Percentiles rank a stretch among this genome's conserved stretches.
Evolutionary conservation across 2,797 vertebrate species (phyloP).

Genomic region (Lacerta bilineata): DNA sequence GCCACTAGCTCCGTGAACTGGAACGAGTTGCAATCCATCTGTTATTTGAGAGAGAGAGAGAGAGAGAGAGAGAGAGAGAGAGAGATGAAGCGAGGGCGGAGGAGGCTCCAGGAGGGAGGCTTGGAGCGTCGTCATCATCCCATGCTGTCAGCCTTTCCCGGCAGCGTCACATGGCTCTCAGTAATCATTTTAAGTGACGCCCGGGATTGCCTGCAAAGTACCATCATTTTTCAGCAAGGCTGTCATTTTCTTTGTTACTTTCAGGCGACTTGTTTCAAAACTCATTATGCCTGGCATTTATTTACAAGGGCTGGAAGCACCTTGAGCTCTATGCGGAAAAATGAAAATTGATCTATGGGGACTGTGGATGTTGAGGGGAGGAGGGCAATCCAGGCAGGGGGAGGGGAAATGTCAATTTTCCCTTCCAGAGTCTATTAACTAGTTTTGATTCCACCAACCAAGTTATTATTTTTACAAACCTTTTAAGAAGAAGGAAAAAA

Average conservation of each 20-base stretch:
- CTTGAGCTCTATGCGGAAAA: conserved; percentile 32
- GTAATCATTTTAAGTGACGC: conserved; percentile 61
- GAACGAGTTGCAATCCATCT: not conserved
- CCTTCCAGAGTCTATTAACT: conserved; percentile 64
- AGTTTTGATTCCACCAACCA: conserved; percentile 49
- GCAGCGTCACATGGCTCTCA: conserved; percentile 32
- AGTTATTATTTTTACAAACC: not conserved
- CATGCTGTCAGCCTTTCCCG: not conserved
- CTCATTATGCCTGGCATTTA: conserved; percentile 73
- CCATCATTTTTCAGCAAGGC: conserved; percentile 42
- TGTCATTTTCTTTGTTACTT: conserved; percentile 67
- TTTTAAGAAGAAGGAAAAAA: not conserved
- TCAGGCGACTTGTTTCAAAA: conserved; percentile 61
- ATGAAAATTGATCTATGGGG: conserved; percentile 69
- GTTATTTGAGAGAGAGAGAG: not conserved
- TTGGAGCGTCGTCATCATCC: not conserved
- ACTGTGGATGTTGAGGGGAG: too few species aligned
- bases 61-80: not conserved
- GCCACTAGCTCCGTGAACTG: not conserved
- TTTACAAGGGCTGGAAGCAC: conserved; percentile 65
- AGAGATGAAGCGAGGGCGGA: not conserved
- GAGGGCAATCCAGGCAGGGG: not conserved
- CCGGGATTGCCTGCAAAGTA: conserved; percentile 51
- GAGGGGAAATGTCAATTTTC: conserved; percentile 62
- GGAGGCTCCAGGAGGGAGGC: not conserved